Conservation (phyloP, 2,888 invertebrate genomes). For the Neoitamus cyanurus region DNA sequence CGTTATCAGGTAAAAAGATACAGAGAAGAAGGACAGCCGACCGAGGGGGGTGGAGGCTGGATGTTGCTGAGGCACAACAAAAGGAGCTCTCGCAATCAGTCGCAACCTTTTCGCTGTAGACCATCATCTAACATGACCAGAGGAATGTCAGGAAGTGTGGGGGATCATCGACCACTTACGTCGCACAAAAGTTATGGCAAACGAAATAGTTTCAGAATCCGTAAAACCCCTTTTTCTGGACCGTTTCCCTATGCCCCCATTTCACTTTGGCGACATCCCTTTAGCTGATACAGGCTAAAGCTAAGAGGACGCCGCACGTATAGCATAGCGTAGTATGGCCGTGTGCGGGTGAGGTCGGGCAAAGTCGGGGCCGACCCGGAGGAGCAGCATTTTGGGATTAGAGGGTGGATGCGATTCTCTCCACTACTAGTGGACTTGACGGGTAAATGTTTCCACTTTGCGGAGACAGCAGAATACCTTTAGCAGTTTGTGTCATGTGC, state of each 20-base stretch:
- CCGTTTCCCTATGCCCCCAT: slow-evolving; percentile 26
- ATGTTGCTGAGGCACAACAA: slow-evolving; percentile 10
- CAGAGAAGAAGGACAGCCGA: background rate
- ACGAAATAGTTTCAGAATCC: slow-evolving; percentile 49
- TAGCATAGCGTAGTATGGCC: background rate
- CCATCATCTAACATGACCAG: slow-evolving; percentile 45
- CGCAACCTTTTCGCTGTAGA: slow-evolving; percentile 45
- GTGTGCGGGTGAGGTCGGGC: background rate
- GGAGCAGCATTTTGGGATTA: slow-evolving; percentile 35
- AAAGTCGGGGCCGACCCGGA: background rate
- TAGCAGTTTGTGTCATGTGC: slow-evolving; percentile 50
- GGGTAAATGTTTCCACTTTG: slow-evolving; percentile 52
- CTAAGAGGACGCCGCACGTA: slow-evolving; percentile 41
- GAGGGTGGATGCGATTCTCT: slow-evolving; percentile 44
- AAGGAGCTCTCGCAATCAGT: slow-evolving; percentile 42
- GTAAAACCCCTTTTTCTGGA: slow-evolving; percentile 43
- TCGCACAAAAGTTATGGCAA: slow-evolving; percentile 38
- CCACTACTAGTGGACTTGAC: slow-evolving; percentile 46
- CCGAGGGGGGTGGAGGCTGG: background rate
- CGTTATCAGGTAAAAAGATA: slow-evolving; percentile 41
- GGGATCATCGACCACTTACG: slow-evolving; percentile 46
- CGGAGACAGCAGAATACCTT: slow-evolving; percentile 52
- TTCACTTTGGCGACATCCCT: slow-evolving; percentile 37
- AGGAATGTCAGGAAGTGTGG: slow-evolving; percentile 28
- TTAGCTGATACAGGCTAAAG: slow-evolving; percentile 41